Conservation (phyloP, 2,797 vertebrate species). For the Ciconia nigra region DNA sequence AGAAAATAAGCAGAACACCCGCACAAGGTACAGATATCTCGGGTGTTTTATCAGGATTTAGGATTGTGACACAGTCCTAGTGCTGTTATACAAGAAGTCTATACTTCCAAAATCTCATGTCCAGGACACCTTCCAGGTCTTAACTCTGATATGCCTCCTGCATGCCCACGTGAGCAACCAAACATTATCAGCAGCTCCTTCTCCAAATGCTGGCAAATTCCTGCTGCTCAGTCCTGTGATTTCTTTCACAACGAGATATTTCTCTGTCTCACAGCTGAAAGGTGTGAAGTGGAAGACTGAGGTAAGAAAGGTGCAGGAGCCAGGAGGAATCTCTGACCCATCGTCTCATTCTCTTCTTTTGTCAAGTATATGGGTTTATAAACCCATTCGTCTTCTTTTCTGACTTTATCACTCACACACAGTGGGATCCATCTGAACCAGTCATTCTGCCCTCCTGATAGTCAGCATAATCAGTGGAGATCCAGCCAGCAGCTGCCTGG, state of each 20-base stretch:
- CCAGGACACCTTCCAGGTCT: neutral
- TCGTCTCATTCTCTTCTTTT: neutral
- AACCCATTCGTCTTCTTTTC: neutral
- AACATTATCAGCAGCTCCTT: neutral
- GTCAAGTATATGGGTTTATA: neutral
- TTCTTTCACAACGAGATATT: neutral
- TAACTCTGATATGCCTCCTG: neutral
- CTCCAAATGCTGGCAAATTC: neutral
- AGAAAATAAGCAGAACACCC: conserved; percentile 4
- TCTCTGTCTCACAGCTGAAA: neutral
- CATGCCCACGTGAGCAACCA: rapidly evolving
- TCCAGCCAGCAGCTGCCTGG: neutral
- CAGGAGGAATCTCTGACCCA: neutral
- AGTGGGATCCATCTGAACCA: neutral
- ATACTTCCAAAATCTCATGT: neutral
- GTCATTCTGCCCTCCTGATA: neutral
- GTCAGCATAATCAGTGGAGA: neutral
- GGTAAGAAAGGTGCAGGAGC: neutral
- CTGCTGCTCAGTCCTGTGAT: neutral
- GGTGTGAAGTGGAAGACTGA: neutral
- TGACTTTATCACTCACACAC: neutral
- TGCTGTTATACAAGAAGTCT: neutral
- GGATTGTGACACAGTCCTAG: neutral
- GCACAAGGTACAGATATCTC: neutral
- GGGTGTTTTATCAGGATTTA: neutral